These are phyloP conservation scores for Ceraclea dissimilis DNA, from an alignment of 2,888 invertebrate species.

Conservation along the genomic window DNA sequence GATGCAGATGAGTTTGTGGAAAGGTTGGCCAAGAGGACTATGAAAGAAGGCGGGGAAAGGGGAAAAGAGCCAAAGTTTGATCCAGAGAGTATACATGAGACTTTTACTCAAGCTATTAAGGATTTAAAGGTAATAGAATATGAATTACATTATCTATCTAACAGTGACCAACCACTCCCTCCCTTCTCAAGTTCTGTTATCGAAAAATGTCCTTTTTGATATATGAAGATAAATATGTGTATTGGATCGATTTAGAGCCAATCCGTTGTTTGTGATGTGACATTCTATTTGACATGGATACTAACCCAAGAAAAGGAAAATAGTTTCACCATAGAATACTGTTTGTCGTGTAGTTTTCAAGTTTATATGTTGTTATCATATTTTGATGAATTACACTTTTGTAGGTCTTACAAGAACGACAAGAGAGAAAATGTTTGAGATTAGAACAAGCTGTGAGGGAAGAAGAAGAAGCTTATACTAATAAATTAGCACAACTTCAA, in stretches of 20 bases:
- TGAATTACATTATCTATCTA: background rate
- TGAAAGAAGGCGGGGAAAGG: constrained; percentile 56
- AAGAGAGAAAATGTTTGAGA: constrained; percentile 77
- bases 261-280: too few species aligned
- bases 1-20: constrained; percentile 97
- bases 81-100: constrained; percentile 79
- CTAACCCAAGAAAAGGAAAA: too few species aligned
- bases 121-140: constrained; percentile 35
- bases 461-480: constrained; percentile 77
- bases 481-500: constrained; percentile 73
- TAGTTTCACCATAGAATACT: too few species aligned
- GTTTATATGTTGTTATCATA: too few species aligned
- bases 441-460: constrained; percentile 75
- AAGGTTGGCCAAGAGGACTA: constrained; percentile 88
- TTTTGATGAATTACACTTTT: too few species aligned
- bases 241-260: too few species aligned
- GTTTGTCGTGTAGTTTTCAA: too few species aligned
- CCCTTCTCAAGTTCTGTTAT: too few species aligned
- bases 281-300: too few species aligned
- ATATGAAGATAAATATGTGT: too few species aligned
- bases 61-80: constrained; percentile 58
- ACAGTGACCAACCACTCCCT: too few species aligned
- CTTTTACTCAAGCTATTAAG: constrained; percentile 89
- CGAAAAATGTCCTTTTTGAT: too few species aligned
- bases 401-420: constrained; percentile 71